Evolutionary conservation across 2,888 invertebrate genomes (phyloP).

Genomic region (Cataglyphis cursor): DNA sequence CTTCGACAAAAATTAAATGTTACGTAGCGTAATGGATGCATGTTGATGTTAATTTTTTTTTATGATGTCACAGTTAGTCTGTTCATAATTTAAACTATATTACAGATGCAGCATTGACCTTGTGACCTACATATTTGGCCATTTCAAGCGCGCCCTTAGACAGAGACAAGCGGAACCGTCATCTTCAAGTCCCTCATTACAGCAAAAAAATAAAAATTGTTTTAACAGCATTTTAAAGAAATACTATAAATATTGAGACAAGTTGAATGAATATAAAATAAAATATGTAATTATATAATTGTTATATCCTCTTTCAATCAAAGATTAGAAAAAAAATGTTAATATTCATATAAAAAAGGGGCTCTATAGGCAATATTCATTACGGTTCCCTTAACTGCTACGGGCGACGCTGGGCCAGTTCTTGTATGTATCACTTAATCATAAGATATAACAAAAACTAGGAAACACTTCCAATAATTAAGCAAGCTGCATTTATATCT

Average conservation of each 20-base stretch:
- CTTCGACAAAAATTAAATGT: slow-evolving; percentile 55
- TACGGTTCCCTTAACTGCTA: slow-evolving; percentile 20
- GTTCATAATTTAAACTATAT: slow-evolving; percentile 50
- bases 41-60: slow-evolving; percentile 50
- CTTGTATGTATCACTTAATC: slow-evolving; percentile 62
- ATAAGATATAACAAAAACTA: slow-evolving; percentile 51
- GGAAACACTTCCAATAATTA: slow-evolving; percentile 66
- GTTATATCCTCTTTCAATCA: not conserved
- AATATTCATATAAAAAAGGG: not conserved
- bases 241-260: not conserved
- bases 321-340: not conserved
- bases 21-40: slow-evolving; percentile 51
- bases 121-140: slow-evolving; percentile 51
- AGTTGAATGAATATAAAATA: not conserved
- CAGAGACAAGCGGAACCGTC: slow-evolving; percentile 1
- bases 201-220: not conserved
- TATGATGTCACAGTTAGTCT: not conserved
- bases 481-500: slow-evolving; percentile 63
- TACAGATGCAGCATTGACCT: slow-evolving; percentile 54
- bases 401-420: slow-evolving; percentile 41
- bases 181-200: not conserved
- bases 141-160: slow-evolving; percentile 46
- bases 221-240: not conserved
- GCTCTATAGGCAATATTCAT: not conserved
- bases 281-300: not conserved